phyloP scores from a whole-genome alignment of 2,888 invertebrate species.

The Beris morrisii region DNA sequence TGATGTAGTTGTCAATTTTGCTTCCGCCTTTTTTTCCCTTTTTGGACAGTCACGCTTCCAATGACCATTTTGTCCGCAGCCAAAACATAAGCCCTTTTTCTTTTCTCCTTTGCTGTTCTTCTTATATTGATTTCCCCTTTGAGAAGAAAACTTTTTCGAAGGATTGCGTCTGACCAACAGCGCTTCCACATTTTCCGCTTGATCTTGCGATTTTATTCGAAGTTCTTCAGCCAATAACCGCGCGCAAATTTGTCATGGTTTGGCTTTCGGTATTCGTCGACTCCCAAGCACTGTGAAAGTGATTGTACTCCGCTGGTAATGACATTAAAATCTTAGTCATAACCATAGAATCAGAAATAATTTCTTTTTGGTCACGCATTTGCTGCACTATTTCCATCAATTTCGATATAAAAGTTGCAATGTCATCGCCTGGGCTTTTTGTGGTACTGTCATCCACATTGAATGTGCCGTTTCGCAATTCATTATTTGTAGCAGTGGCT shows the following conservation, averaged over 20 bases:
- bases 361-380: background rate
- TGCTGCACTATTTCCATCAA: conserved; percentile 3
- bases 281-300: too few relatives aligned
- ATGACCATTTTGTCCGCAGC: too few relatives aligned
- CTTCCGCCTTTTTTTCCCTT: too few relatives aligned
- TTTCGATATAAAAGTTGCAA: background rate
- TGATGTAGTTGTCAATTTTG: too few relatives aligned
- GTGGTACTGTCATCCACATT: background rate
- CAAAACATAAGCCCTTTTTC: too few relatives aligned
- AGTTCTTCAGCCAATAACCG: background rate
- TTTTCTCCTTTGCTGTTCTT: too few relatives aligned
- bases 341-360: conserved; percentile 11
- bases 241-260: background rate
- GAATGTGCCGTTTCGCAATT: background rate
- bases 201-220: background rate
- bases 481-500: background rate
- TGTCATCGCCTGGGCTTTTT: conserved; percentile 6
- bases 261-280: background rate
- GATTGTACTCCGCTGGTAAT: conserved; percentile 16
- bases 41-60: too few relatives aligned
- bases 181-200: background rate
- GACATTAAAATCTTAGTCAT: conserved; percentile 32
- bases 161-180: background rate
- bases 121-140: too few relatives aligned
- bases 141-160: too few relatives aligned